A percentile compares a stretch with the other conserved stretches of the same genome.
phyloP scores from a whole-genome alignment of 2,797 vertebrate species.

The Champsocephalus gunnari region DNA sequence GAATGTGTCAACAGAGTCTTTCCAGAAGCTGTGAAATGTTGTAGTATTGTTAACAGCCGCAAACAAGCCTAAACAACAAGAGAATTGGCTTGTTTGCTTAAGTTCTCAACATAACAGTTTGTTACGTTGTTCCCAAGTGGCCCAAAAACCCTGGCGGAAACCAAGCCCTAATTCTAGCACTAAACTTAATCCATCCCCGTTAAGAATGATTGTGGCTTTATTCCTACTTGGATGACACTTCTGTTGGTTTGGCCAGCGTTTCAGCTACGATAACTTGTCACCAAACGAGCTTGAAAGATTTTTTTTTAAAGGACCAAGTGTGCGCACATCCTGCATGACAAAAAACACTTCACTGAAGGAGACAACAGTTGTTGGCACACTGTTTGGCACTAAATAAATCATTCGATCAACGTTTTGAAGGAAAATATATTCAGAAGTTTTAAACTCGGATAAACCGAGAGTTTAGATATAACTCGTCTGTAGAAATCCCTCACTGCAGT shows the following conservation, averaged over 20 bases:
- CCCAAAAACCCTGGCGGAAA: neutral
- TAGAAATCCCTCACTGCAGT: neutral
- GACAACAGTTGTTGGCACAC: too few species aligned
- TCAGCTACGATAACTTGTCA: neutral
- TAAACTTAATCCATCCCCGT: neutral
- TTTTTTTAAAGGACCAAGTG: too few species aligned
- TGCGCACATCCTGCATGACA: too few species aligned
- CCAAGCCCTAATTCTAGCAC: neutral
- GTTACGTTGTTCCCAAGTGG: too few species aligned
- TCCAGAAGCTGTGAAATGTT: neutral
- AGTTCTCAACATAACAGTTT: neutral
- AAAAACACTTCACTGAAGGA: too few species aligned
- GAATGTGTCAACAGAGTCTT: too few species aligned
- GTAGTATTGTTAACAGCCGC: slow-evolving; percentile 1
- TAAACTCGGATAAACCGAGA: too few species aligned
- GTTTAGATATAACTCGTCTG: neutral
- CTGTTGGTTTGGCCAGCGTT: neutral
- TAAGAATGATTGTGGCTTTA: neutral
- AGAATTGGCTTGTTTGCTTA: too few species aligned
- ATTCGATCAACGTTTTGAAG: too few species aligned
- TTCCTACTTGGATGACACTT: neutral
- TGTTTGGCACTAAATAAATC: too few species aligned
- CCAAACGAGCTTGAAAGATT: neutral
- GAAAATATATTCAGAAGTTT: too few species aligned
- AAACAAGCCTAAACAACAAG: neutral